These are phyloP conservation scores for Danaus chrysippus DNA, from an alignment of 2,888 invertebrate species.

Conservation along the genomic window DNA sequence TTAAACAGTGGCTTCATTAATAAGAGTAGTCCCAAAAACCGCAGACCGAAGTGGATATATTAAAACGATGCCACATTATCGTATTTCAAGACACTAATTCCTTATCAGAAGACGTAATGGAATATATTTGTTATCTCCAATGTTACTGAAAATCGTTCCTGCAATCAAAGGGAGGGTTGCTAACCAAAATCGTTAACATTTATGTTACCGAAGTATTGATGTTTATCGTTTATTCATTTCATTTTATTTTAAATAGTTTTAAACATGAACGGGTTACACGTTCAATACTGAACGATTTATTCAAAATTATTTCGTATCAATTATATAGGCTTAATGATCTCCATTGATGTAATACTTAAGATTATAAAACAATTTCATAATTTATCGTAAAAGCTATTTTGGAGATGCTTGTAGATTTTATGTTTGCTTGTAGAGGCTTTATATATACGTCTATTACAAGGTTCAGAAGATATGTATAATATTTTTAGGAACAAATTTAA, in stretches of 20 bases:
- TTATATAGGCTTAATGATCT: too few relatives aligned
- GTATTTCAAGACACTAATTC: conserved; percentile 1
- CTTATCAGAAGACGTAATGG: conserved; percentile 8
- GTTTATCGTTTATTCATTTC: background rate
- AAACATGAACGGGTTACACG: background rate
- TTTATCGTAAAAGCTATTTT: too few relatives aligned
- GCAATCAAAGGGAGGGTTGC: conserved; percentile 15
- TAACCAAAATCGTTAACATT: conserved; percentile 13
- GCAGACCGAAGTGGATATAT: background rate
- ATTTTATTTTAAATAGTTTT: background rate
- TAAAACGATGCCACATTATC: conserved; percentile 8
- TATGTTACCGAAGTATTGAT: conserved; percentile 1
- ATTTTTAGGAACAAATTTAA: too few relatives aligned
- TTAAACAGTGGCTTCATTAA: background rate
- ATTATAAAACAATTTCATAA: too few relatives aligned
- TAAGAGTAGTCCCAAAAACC: background rate
- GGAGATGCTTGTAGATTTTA: too few relatives aligned
- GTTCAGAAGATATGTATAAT: too few relatives aligned
- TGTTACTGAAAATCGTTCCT: conserved; percentile 17
- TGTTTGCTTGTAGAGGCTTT: too few relatives aligned
- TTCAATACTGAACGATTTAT: background rate
- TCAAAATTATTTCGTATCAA: too few relatives aligned
- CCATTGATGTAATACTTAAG: too few relatives aligned
- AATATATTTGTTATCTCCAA: conserved; percentile 17
- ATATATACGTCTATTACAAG: too few relatives aligned